Percentiles rank a stretch among this genome's conserved stretches.
phyloP scores from a whole-genome alignment of 2,797 vertebrate species.

The Pseudochaenichthys georgianus region DNA sequence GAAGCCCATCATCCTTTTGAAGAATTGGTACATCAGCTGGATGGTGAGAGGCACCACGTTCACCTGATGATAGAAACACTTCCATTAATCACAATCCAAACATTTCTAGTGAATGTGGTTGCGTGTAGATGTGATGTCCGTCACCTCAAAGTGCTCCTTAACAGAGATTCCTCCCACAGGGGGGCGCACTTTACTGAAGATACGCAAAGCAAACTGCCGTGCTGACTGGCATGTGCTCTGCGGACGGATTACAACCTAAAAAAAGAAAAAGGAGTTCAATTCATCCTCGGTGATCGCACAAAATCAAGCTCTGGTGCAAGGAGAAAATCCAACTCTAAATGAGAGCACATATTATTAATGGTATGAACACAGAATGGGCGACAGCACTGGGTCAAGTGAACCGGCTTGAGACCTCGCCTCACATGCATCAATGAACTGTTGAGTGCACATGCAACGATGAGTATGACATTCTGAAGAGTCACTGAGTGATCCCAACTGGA shows the following conservation, averaged over 20 bases:
- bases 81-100: not conserved
- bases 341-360: constrained; percentile 2
- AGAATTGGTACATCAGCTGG: constrained; percentile 99
- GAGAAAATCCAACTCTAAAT: not conserved
- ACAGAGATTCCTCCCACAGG: constrained; percentile 98
- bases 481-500: constrained; percentile 39
- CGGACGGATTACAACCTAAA: constrained; percentile 95
- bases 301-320: not conserved
- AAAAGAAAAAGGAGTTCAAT: not conserved
- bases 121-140: no score
- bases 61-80: constrained; percentile 82
- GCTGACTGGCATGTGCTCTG: constrained; percentile 94
- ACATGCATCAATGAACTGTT: constrained; percentile 39
- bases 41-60: constrained; percentile 99
- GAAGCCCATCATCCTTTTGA: constrained; percentile 99
- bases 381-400: constrained; percentile 8
- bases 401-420: constrained; percentile 14
- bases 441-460: constrained; percentile 61
- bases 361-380: constrained; percentile 34
- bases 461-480: constrained; percentile 30
- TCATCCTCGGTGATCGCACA: not conserved
- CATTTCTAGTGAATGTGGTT: not conserved
- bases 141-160: constrained; percentile 99
- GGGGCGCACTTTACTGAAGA: constrained; percentile 98
- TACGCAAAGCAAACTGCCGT: constrained; percentile 95